Evolutionary conservation across 2,888 invertebrate species (phyloP), one percentile per base, ranked within the genome.

Genomic region (Hemaris fuciformis): DNA sequence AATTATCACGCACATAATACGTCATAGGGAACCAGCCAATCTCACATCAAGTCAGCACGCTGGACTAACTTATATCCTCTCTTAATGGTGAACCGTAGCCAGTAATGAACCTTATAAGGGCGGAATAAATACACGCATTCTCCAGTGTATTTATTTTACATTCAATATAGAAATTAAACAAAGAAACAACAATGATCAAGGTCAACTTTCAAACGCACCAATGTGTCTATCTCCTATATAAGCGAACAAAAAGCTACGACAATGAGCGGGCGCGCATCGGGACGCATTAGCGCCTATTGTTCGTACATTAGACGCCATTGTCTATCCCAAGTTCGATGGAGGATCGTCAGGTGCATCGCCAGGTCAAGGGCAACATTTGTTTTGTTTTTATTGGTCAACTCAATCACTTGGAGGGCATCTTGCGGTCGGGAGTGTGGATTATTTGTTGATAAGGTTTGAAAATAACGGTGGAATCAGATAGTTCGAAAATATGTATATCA

Each of bases 251-350:
- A 66, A 64, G 64, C 31, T 13, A 13, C 8, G 57, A 71, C 68
- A 72, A 71, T 71, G 59, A 68, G 53, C 64, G 70, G n/a, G n/a
- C n/a, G n/a, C n/a, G 70, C 22, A 76, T 69, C 71, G 69, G 70
- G 67, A 15, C 75, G 75, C 72, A 81, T 82, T 82, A 81, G 73
- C 63, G 63, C 60, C 75, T 73, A 83, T 83, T 83, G 83, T 84
- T 79, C 66, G 63, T 62, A 63, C 62, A 83, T 83, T 83, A 84
- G 79, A 69, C 66, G 59, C 77, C 62, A 83, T 84, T 84, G 84
- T 84, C 77, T 82, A 77, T 76, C 22, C 48, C 25, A 18, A 41
- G 60, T 46, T 46, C 46, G 60, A 53, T 13, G 25, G 60, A 57
- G 25, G 60, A 57, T 38, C 41, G 57, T 25, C 60, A 46, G 53